Conservation (phyloP, 35 echinoderm and acorn worm species). For the Strongylocentrotus purpuratus region DNA sequence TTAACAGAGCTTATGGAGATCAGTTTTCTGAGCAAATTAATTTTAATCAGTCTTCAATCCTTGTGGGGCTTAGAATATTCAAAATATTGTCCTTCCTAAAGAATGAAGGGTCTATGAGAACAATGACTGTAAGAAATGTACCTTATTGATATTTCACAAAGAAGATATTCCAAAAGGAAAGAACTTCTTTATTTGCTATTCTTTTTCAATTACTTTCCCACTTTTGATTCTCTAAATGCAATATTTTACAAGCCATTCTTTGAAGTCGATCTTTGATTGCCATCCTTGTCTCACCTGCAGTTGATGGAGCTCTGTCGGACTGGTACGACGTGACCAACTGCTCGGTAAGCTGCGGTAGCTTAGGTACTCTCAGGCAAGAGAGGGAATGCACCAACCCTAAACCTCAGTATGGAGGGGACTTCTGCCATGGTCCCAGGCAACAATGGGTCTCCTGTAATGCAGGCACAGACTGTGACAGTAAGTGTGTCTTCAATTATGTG, state of each 20-base stretch:
- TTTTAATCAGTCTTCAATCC: too few species aligned
- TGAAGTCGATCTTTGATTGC: not conserved
- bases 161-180: too few species aligned
- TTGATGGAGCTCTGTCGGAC: constrained; percentile 62
- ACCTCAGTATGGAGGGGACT: constrained; percentile 71
- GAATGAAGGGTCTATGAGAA: too few species aligned
- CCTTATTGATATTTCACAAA: too few species aligned
- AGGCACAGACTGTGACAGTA: constrained; percentile 44
- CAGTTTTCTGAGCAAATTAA: too few species aligned
- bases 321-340: constrained; percentile 69
- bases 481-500: not conserved
- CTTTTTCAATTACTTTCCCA: too few species aligned
- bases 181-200: too few species aligned
- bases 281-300: constrained; percentile 38
- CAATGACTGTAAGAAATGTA: too few species aligned
- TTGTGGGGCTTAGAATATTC: too few species aligned
- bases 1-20: too few species aligned
- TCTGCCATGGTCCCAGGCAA: constrained; percentile 56
- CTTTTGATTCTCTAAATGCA: too few species aligned
- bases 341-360: constrained; percentile 54
- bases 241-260: not conserved
- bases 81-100: too few species aligned
- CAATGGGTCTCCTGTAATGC: constrained; percentile 62
- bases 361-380: constrained; percentile 47
- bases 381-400: constrained; percentile 73